Percentiles rank a stretch among this genome's conserved stretches.
Evolutionary conservation across 2,888 invertebrate genomes (phyloP).

Genomic region (Clepsis dumicolana): DNA sequence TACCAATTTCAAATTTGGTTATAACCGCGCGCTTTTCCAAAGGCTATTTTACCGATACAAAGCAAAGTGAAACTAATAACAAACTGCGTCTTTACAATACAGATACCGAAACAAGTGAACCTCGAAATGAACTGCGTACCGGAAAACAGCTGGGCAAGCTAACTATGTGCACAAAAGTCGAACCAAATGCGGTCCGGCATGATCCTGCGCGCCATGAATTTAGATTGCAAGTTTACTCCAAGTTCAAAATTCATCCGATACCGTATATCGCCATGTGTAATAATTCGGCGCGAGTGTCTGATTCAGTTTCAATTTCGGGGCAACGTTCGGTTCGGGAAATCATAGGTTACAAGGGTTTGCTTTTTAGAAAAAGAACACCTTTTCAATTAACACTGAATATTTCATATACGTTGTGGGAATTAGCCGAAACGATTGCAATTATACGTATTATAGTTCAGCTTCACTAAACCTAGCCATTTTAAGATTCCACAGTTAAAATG

Average conservation of each 20-base stretch:
- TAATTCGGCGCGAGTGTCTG: slow-evolving; percentile 40
- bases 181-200: slow-evolving; percentile 58
- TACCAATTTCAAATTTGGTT: no score
- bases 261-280: slow-evolving; percentile 50
- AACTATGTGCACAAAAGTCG: slow-evolving; percentile 63
- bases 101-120: background rate
- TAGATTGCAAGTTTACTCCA: slow-evolving; percentile 81
- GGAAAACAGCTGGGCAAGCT: slow-evolving; percentile 46
- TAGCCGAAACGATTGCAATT: no score
- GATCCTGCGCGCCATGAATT: slow-evolving; percentile 73
- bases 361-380: no score
- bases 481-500: no score
- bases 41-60: background rate
- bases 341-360: background rate
- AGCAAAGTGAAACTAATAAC: background rate
- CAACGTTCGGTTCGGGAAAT: slow-evolving; percentile 10
- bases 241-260: slow-evolving; percentile 75
- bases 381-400: no score
- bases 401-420: no score
- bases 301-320: slow-evolving; percentile 19
- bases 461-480: no score
- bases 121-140: background rate
- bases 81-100: background rate
- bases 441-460: no score
- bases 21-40: no score